Evolutionary conservation across 1,140 invertebrate genomes (phyloP).

Genomic region (Babylonia areolata): DNA sequence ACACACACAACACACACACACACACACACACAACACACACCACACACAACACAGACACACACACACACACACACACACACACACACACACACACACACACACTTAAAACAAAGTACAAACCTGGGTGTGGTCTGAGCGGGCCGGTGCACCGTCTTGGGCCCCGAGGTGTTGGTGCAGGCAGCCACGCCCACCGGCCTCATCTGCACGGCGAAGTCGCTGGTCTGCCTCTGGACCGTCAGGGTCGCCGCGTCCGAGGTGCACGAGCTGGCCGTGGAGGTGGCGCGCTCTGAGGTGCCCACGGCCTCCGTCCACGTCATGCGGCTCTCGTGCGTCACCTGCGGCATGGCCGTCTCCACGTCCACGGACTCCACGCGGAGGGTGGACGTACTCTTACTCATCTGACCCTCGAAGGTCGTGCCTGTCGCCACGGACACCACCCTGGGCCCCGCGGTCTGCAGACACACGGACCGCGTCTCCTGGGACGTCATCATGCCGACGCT

Average conservation of each 20-base stretch:
- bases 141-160: slow-evolving; percentile 15
- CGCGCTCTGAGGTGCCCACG: slow-evolving; percentile 60
- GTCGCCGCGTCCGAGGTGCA: slow-evolving; percentile 52
- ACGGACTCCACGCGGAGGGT: slow-evolving; percentile 50
- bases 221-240: slow-evolving; percentile 46
- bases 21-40: no score
- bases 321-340: slow-evolving; percentile 47
- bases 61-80: no score
- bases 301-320: slow-evolving; percentile 62
- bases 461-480: slow-evolving; percentile 36
- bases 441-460: slow-evolving; percentile 55
- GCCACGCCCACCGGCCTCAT: slow-evolving; percentile 50
- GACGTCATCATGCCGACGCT: slow-evolving; percentile 43
- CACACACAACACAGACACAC: no score
- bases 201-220: slow-evolving; percentile 52
- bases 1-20: no score
- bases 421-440: slow-evolving; percentile 43
- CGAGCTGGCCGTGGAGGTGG: slow-evolving; percentile 52
- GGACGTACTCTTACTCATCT: slow-evolving; percentile 57
- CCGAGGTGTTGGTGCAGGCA: slow-evolving; percentile 53
- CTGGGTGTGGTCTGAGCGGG: slow-evolving; percentile 35
- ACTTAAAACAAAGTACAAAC: no score
- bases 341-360: slow-evolving; percentile 60
- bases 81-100: no score
- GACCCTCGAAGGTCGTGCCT: slow-evolving; percentile 53